Conservation (phyloP, 2,113 vertebrate species). For the Thamnaconus septentrionalis region DNA sequence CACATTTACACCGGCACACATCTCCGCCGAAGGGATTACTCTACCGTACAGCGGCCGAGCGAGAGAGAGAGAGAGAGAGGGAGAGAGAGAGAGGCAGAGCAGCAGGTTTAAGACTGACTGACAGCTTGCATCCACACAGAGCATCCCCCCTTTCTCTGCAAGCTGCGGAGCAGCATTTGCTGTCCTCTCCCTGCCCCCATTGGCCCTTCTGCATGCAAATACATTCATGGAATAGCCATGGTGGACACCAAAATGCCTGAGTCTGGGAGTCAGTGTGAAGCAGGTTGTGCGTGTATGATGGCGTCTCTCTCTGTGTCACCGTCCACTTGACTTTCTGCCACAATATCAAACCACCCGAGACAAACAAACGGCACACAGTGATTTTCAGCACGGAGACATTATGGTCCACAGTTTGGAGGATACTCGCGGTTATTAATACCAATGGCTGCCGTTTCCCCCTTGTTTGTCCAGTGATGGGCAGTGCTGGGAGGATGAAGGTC, state of each 20-base stretch:
- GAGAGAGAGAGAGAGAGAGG: constrained; percentile 34
- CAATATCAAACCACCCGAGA: too few relatives aligned
- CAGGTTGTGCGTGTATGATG: constrained; percentile 13
- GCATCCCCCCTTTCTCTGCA: constrained; percentile 63
- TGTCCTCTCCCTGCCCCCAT: constrained; percentile 53
- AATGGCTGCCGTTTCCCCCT: too few relatives aligned
- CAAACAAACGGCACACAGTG: too few relatives aligned
- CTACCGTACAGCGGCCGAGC: constrained; percentile 51
- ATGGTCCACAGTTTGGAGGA: too few relatives aligned
- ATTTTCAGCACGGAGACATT: too few relatives aligned
- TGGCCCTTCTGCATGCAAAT: constrained; percentile 74
- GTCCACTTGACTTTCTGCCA: too few relatives aligned
- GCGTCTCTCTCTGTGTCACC: constrained; percentile 4
- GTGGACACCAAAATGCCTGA: constrained; percentile 58
- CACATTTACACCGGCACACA: constrained; percentile 65
- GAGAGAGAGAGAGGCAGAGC: constrained; percentile 35
- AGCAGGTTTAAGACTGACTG: constrained; percentile 77
- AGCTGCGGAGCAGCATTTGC: constrained; percentile 64
- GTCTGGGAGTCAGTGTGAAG: constrained; percentile 23
- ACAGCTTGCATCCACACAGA: constrained; percentile 73
- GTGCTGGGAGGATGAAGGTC: too few relatives aligned
- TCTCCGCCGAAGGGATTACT: constrained; percentile 70
- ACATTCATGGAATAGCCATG: constrained; percentile 75
- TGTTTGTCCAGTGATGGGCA: too few relatives aligned
- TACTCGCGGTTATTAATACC: too few relatives aligned